phyloP scores from a whole-genome alignment of 2,888 invertebrate genomes.

The Cataglyphis cursor region DNA sequence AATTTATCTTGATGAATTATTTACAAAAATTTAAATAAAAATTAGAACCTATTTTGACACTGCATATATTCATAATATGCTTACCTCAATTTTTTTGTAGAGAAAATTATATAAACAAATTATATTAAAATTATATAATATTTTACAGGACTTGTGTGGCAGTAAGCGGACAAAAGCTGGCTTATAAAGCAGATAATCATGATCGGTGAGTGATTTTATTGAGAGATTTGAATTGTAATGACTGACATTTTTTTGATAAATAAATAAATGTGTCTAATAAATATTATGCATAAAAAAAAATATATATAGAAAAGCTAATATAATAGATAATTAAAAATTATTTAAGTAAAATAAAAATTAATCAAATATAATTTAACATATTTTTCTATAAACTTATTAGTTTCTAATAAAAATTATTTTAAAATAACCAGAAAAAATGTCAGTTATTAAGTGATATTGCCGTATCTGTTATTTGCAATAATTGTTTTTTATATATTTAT shows the following conservation, averaged over 20 bases:
- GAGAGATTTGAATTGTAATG: not conserved
- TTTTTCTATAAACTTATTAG: not conserved
- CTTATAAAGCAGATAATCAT: not conserved
- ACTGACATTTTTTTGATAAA: not conserved
- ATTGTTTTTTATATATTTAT: not conserved
- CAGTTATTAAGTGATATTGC: not conserved
- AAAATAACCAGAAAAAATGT: not conserved
- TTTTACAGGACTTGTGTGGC: not conserved
- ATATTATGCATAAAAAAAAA: not conserved
- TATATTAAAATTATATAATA: not conserved
- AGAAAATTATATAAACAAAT: not conserved
- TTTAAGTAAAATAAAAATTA: not conserved
- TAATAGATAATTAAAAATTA: too few species aligned
- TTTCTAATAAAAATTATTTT: not conserved
- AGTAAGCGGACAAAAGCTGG: too few species aligned
- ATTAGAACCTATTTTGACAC: not conserved
- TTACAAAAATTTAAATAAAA: not conserved
- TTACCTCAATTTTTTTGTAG: not conserved
- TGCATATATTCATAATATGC: not conserved
- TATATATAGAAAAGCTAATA: not conserved
- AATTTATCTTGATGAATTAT: not conserved
- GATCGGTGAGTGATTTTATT: not conserved
- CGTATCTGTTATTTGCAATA: not conserved
- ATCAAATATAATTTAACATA: not conserved
- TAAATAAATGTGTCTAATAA: not conserved